Conservation (phyloP, 2,888 invertebrate genomes). For the Opisthograptis luteolata region DNA sequence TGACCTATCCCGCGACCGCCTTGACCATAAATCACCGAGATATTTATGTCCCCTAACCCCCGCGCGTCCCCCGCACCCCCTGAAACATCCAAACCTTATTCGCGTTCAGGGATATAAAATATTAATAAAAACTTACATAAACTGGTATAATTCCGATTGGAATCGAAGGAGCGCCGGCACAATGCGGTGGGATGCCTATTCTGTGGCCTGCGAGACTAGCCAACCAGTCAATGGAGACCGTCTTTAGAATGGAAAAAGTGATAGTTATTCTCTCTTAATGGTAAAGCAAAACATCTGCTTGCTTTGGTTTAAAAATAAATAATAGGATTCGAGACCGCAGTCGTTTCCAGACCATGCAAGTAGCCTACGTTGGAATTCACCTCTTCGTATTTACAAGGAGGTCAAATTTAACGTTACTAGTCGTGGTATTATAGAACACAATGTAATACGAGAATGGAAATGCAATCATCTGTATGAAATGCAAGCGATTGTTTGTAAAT, state of each 20-base stretch:
- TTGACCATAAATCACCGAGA: conserved; percentile 82
- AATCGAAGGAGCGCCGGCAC: conserved; percentile 65
- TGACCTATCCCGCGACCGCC: conserved; percentile 84
- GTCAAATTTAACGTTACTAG: conserved; percentile 7
- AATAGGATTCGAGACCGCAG: conserved; percentile 31
- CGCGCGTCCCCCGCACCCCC: conserved; percentile 59
- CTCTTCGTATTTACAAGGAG: conserved; percentile 10
- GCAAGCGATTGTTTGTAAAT: conserved; percentile 60
- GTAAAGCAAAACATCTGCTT: conserved; percentile 27
- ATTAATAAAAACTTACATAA: conserved; percentile 82
- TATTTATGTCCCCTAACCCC: conserved; percentile 81
- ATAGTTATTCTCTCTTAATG: conserved; percentile 39
- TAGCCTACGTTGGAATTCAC: conserved; percentile 7
- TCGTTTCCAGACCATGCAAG: conserved; percentile 13
- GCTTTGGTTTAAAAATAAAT: conserved; percentile 36
- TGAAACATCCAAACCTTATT: conserved; percentile 62
- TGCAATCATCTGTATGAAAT: too few relatives aligned
- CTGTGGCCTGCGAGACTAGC: conserved; percentile 66
- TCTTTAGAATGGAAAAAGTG: conserved; percentile 53
- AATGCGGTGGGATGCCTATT: conserved; percentile 69
- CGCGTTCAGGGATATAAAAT: conserved; percentile 78
- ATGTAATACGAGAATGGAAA: conserved; percentile 36
- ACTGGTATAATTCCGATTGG: conserved; percentile 79
- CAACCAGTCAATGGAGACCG: conserved; percentile 47
- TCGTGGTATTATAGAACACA: conserved; percentile 8